phyloP scores from a whole-genome alignment of 2,113 vertebrate species.

The Tupaia tana region DNA sequence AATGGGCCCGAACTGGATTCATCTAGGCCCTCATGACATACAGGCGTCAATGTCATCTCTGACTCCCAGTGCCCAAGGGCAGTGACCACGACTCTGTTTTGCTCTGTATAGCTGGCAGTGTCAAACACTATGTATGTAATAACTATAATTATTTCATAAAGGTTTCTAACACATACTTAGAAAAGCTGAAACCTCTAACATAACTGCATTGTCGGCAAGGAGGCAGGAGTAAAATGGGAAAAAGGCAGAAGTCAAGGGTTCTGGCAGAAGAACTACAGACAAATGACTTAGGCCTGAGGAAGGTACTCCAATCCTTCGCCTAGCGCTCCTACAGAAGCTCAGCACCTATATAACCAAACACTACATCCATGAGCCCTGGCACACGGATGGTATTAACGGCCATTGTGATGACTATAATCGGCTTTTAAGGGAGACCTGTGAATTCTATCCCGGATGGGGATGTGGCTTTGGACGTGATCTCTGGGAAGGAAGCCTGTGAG shows the following conservation, averaged over 20 bases:
- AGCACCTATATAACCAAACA: background rate
- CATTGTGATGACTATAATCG: background rate
- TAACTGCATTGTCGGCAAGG: background rate
- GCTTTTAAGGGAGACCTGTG: background rate
- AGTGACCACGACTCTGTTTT: background rate
- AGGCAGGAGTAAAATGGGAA: background rate
- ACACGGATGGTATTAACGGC: background rate
- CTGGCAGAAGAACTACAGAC: background rate
- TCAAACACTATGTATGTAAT: background rate
- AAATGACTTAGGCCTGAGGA: background rate
- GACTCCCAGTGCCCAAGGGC: background rate
- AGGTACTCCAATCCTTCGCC: background rate
- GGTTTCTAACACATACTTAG: background rate
- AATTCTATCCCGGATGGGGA: background rate
- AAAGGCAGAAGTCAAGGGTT: background rate
- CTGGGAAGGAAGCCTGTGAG: background rate
- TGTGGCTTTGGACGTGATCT: background rate
- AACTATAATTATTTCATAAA: background rate
- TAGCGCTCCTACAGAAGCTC: background rate
- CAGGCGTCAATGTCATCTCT: background rate
- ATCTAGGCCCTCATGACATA: too few relatives aligned
- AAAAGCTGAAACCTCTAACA: background rate
- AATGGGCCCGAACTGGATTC: background rate
- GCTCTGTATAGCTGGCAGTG: background rate
- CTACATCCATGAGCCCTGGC: background rate